phyloP scores from a whole-genome alignment of 2,113 vertebrate species.

The Siniperca knerii region DNA sequence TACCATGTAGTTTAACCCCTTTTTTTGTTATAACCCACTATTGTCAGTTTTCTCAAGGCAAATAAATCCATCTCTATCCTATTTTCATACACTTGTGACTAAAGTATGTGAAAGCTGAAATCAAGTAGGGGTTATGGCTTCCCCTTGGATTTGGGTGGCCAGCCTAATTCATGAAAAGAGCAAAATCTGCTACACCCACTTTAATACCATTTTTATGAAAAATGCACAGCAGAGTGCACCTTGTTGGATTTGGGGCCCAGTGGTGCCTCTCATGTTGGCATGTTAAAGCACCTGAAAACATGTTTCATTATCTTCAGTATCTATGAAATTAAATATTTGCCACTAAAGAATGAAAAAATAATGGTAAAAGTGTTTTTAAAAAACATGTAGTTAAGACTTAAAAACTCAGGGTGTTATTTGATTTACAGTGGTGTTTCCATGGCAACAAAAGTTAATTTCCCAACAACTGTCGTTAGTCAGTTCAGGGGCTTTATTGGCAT shows the following conservation, averaged over 20 bases:
- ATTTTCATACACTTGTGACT: constrained; percentile 18
- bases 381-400: background rate
- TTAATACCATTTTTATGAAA: constrained; percentile 33
- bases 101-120: constrained; percentile 28
- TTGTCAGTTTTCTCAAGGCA: constrained; percentile 15
- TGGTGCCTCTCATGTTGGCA: background rate
- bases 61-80: constrained; percentile 2
- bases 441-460: background rate
- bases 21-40: background rate
- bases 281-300: constrained; percentile 26
- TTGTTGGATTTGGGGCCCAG: constrained; percentile 9
- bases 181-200: constrained; percentile 11
- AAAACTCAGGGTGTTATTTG: background rate
- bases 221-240: constrained; percentile 8
- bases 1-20: background rate
- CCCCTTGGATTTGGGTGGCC: constrained; percentile 17
- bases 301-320: background rate
- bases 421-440: background rate
- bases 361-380: background rate
- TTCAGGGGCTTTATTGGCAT: too few relatives aligned
- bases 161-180: constrained; percentile 25
- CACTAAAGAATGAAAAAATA: background rate
- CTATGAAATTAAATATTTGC: background rate
- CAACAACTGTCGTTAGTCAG: too few relatives aligned
- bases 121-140: constrained; percentile 33